These are phyloP conservation scores for Drosophila quinaria DNA, from an alignment of 2,888 invertebrate species.

Conservation along the genomic window DNA sequence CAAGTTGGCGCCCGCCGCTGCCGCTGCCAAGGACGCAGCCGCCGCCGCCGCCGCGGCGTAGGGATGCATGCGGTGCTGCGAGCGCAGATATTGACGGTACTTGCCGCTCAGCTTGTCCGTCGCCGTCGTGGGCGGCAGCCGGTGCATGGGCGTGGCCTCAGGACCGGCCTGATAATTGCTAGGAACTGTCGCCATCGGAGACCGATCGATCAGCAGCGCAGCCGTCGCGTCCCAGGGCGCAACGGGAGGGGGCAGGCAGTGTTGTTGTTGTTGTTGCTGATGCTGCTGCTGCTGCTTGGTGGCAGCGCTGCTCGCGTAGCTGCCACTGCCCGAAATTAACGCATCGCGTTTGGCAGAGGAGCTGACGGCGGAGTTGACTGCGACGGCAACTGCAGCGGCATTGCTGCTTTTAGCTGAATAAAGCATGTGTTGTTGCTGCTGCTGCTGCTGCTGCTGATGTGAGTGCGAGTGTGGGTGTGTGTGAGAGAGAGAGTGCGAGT, in stretches of 20 bases:
- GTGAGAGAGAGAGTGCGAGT: conserved; percentile 26
- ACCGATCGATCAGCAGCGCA: conserved; percentile 83
- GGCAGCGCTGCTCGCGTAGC: conserved; percentile 59
- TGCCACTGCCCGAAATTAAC: conserved; percentile 85
- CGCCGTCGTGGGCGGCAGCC: conserved; percentile 60
- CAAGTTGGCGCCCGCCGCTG: conserved; percentile 71
- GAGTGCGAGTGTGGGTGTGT: conserved; percentile 31
- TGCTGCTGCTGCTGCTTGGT: conserved; percentile 71
- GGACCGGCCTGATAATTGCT: conserved; percentile 86
- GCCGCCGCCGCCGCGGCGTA: conserved; percentile 86
- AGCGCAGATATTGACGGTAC: conserved; percentile 87
- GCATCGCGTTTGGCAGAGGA: conserved; percentile 82
- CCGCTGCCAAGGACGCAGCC: conserved; percentile 84
- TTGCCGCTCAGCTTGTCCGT: conserved; percentile 86
- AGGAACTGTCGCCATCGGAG: conserved; percentile 86
- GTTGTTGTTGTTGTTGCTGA: conserved; percentile 81
- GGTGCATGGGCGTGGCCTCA: conserved; percentile 83
- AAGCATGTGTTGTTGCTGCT: conserved; percentile 56
- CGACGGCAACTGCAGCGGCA: conserved; percentile 32
- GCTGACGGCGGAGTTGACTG: conserved; percentile 23
- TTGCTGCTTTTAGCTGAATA: conserved; percentile 72
- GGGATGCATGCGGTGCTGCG: conserved; percentile 87
- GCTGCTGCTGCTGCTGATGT: conserved; percentile 45
- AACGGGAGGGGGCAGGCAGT: conserved; percentile 69
- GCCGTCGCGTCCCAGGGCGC: conserved; percentile 74